Conservation (phyloP, 2,888 invertebrate genomes). For the Odontomyia ornata region DNA sequence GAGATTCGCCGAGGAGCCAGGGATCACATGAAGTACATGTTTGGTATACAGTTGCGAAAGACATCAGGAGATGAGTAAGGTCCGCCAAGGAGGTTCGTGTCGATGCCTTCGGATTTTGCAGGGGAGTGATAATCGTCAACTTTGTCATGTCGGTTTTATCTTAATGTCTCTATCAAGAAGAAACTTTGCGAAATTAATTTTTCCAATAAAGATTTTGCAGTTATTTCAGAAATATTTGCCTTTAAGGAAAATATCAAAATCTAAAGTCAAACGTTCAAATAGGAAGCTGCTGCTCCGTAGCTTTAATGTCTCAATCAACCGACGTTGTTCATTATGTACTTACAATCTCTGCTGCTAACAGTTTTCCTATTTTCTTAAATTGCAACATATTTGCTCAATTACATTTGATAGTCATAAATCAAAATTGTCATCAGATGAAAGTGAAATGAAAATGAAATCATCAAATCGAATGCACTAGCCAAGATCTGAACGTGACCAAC, state of each 20-base stretch:
- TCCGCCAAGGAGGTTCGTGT: background rate
- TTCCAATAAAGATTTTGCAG: background rate
- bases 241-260: background rate
- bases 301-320: background rate
- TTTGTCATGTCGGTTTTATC: constrained; percentile 7
- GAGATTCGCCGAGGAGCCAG: constrained; percentile 10
- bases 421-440: background rate
- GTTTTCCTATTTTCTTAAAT: no score
- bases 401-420: background rate
- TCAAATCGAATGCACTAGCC: background rate
- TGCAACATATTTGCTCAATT: background rate
- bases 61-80: background rate
- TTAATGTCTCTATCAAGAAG: constrained; percentile 12
- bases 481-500: background rate
- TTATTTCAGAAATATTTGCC: no score
- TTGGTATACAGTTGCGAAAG: background rate
- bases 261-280: background rate
- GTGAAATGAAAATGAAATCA: constrained; percentile 24
- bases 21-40: background rate
- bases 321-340: no score
- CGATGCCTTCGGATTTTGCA: background rate
- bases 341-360: no score
- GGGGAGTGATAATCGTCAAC: background rate
- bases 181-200: constrained; percentile 13
- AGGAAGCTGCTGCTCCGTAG: background rate